A percentile compares a stretch with the other conserved stretches of the same genome.
Evolutionary conservation across 2,888 invertebrate genomes (phyloP).

Genomic region (Eupithecia inturbata): DNA sequence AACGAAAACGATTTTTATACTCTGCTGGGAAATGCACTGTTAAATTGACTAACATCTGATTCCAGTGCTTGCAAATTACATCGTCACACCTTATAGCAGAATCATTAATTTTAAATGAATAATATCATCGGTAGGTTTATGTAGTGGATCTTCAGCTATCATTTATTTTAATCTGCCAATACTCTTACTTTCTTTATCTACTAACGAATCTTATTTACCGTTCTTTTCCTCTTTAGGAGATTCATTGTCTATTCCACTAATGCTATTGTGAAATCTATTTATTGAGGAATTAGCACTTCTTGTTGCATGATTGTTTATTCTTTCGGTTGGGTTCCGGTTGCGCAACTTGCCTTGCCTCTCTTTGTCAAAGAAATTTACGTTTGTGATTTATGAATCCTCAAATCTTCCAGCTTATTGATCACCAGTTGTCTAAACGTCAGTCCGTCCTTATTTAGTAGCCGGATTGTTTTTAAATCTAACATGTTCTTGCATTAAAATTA

Average conservation of each 20-base stretch:
- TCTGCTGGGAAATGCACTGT: neutral
- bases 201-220: constrained; percentile 68
- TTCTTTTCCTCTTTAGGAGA: constrained; percentile 54
- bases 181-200: constrained; percentile 76
- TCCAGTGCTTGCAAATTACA: neutral
- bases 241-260: constrained; percentile 61
- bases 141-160: constrained; percentile 13
- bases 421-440: neutral
- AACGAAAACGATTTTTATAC: neutral
- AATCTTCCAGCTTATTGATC: neutral
- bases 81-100: neutral
- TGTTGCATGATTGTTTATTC: constrained; percentile 53
- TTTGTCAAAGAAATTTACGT: constrained; percentile 29
- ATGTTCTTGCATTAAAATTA: neutral
- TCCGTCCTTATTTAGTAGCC: neutral
- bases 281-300: constrained; percentile 58
- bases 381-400: constrained; percentile 12
- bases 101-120: neutral
- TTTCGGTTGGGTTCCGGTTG: constrained; percentile 47
- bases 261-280: constrained; percentile 60
- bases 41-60: neutral
- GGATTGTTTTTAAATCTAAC: neutral
- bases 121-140: neutral
- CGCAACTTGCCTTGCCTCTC: constrained; percentile 41
- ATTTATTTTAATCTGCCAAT: constrained; percentile 34